Conservation (phyloP, 2,797 vertebrate species). For the Halcyon leucocephala region DNA sequence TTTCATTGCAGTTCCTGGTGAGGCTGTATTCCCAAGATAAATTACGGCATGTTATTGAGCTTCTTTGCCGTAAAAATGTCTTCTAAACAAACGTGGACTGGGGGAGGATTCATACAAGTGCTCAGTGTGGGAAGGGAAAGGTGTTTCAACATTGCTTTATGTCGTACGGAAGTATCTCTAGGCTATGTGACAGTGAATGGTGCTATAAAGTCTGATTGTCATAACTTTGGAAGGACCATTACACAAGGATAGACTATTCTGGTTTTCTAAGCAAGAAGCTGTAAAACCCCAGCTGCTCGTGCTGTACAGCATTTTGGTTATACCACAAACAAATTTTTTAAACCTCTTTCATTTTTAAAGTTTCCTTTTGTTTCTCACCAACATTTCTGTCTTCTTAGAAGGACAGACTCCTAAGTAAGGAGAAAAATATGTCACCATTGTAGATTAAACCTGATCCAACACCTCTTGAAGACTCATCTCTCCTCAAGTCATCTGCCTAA, state of each 20-base stretch:
- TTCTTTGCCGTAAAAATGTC: slow-evolving; percentile 2
- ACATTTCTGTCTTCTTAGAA: not conserved
- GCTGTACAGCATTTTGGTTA: not conserved
- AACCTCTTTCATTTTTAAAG: not conserved
- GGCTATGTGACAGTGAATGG: not conserved
- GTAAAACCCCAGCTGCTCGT: not conserved
- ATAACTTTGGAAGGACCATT: not conserved
- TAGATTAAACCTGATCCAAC: not conserved
- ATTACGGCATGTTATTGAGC: not conserved
- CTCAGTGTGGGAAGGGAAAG: slow-evolving; percentile 7
- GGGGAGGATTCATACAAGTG: not conserved
- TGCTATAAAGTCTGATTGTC: not conserved
- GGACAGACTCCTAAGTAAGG: not conserved
- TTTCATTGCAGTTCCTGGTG: not conserved
- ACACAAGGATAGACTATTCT: not conserved
- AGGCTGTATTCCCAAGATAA: slow-evolving; percentile 28
- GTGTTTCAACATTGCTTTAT: not conserved
- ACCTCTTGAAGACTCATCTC: not conserved
- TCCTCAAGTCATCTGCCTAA: not conserved
- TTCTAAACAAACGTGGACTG: slow-evolving; percentile 19
- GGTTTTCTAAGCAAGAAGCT: not conserved
- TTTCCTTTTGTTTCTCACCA: not conserved
- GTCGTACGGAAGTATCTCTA: not conserved
- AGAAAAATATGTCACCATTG: not conserved
- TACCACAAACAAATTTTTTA: not conserved